phyloP scores from a whole-genome alignment of 2,797 vertebrate species.

The Danionella dracula region DNA sequence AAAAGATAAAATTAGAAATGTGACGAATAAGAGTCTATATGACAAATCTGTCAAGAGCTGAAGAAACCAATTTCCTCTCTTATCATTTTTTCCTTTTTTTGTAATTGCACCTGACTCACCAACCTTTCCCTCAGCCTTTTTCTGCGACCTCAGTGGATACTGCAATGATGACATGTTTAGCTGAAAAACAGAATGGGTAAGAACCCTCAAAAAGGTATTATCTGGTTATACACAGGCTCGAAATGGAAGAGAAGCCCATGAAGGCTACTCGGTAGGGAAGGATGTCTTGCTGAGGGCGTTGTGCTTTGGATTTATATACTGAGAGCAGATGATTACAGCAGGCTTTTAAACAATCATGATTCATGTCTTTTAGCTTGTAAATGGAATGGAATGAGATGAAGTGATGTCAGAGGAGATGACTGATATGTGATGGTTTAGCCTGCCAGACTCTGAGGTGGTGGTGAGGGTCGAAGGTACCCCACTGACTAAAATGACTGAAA shows the following conservation, averaged over 20 bases:
- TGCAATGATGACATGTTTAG: slow-evolving; percentile 3
- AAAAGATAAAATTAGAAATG: no score
- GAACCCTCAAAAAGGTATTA: slow-evolving; percentile 13
- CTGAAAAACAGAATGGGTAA: slow-evolving; percentile 22
- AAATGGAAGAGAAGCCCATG: background rate
- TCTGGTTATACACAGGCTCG: slow-evolving; percentile 15
- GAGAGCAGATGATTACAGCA: slow-evolving; percentile 14
- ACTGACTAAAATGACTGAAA: slow-evolving; percentile 5
- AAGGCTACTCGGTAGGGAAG: background rate
- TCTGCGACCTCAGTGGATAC: background rate
- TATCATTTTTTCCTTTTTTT: background rate
- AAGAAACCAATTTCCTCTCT: background rate
- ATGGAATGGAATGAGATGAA: background rate
- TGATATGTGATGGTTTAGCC: background rate
- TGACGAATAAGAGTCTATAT: no score
- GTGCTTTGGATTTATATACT: slow-evolving; percentile 11
- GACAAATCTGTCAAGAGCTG: no score
- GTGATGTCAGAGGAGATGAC: slow-evolving; percentile 3
- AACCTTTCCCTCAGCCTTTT: background rate
- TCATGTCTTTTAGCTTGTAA: slow-evolving; percentile 16
- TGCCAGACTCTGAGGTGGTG: slow-evolving; percentile 3
- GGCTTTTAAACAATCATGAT: slow-evolving; percentile 17
- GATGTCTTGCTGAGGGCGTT: background rate
- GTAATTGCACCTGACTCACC: background rate
- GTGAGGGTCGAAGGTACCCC: slow-evolving; percentile 3